A percentile compares a stretch with the other conserved stretches of the same genome.
These are phyloP conservation scores for Turnix velox DNA, from an alignment of 2,113 vertebrate species.

Conservation along the genomic window DNA sequence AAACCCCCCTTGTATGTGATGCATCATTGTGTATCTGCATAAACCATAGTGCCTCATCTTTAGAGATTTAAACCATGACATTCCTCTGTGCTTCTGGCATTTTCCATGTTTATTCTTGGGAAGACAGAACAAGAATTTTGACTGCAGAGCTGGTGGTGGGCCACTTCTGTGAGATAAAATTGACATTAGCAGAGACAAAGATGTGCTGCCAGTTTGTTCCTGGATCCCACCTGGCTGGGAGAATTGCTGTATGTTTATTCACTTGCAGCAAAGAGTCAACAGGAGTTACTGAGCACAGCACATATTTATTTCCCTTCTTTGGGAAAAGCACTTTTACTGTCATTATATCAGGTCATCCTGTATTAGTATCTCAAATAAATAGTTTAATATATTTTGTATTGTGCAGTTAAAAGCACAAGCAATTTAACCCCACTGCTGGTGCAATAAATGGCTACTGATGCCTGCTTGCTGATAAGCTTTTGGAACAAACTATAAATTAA, in stretches of 20 bases:
- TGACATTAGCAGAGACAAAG: neutral
- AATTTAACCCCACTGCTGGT: conserved; percentile 23
- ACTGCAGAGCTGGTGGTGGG: neutral
- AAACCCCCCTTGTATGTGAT: neutral
- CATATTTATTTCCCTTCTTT: neutral
- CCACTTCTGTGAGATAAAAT: neutral
- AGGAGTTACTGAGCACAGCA: neutral
- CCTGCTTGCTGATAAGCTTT: neutral
- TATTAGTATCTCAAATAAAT: conserved; percentile 8
- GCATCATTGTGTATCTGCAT: neutral
- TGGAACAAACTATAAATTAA: conserved; percentile 37
- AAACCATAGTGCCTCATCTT: neutral
- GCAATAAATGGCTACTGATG: conserved; percentile 14
- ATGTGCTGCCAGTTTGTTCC: neutral
- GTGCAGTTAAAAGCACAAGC: conserved; percentile 1
- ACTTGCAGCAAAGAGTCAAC: neutral
- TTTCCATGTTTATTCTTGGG: neutral
- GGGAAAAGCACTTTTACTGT: neutral
- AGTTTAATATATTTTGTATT: neutral
- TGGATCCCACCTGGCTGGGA: neutral
- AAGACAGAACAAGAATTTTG: neutral
- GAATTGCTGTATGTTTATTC: neutral
- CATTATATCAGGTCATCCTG: neutral
- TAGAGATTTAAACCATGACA: neutral
- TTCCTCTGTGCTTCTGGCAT: neutral